A percentile compares a stretch with the other conserved stretches of the same genome.
Evolutionary conservation across 2,888 invertebrate species (phyloP).

Genomic region (Achlya flavicornis): DNA sequence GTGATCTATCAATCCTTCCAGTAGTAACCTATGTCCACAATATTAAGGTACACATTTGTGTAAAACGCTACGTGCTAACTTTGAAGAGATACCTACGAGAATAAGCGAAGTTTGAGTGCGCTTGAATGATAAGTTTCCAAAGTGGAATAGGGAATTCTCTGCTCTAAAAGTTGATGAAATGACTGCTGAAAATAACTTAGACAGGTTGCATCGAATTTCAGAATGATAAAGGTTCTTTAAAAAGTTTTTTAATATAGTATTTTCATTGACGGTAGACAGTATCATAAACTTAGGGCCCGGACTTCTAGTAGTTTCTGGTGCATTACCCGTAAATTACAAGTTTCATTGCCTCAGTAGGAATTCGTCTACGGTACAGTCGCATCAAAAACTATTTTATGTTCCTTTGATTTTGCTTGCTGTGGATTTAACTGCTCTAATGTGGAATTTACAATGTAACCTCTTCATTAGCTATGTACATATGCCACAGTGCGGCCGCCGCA

Average conservation of each 20-base stretch:
- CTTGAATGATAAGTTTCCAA: constrained; percentile 73
- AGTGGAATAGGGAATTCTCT: constrained; percentile 57
- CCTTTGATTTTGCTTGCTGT: background rate
- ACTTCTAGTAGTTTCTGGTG: constrained; percentile 33
- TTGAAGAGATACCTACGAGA: constrained; percentile 74
- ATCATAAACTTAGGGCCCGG: constrained; percentile 19
- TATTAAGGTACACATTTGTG: constrained; percentile 73
- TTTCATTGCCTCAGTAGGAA: constrained; percentile 47
- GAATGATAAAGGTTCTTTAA: constrained; percentile 7
- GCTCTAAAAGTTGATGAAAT: constrained; percentile 62
- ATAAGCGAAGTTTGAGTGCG: constrained; percentile 70
- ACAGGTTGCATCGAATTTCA: constrained; percentile 11
- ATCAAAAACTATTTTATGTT: background rate
- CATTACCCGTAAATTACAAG: constrained; percentile 51
- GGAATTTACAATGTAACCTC: too few species aligned
- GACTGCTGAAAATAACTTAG: constrained; percentile 28
- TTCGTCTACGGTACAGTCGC: constrained; percentile 35
- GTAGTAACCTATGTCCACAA: constrained; percentile 46
- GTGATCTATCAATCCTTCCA: constrained; percentile 37
- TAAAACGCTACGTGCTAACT: constrained; percentile 75
- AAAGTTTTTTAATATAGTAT: background rate
- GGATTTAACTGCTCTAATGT: constrained; percentile 20
- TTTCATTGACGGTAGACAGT: constrained; percentile 14
- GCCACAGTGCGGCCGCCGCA: too few species aligned
- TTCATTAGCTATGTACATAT: too few species aligned